These are phyloP conservation scores for Tamias sibiricus DNA, from an alignment of 2,113 vertebrate genomes.

Conservation along the genomic window DNA sequence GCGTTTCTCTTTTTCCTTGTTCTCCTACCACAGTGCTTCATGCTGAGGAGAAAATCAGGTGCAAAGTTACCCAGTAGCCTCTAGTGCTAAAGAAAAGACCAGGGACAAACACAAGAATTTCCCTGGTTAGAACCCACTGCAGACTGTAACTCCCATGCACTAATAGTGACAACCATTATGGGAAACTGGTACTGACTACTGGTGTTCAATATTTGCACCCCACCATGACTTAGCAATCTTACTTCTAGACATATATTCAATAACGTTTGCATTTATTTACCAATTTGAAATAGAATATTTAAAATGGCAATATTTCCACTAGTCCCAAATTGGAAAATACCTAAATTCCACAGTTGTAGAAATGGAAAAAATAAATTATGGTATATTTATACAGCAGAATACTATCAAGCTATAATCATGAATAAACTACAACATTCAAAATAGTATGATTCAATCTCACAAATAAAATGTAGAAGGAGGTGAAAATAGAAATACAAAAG, in stretches of 20 bases:
- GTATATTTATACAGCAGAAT: background rate
- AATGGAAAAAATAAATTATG: background rate
- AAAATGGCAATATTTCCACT: background rate
- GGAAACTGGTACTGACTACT: background rate
- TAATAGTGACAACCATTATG: background rate
- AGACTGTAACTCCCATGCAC: background rate
- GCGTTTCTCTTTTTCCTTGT: background rate
- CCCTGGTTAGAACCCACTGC: background rate
- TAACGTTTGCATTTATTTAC: background rate
- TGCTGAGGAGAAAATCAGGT: background rate
- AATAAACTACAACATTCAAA: background rate
- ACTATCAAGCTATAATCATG: background rate
- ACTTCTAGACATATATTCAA: background rate
- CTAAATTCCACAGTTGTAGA: background rate
- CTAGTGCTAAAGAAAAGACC: background rate
- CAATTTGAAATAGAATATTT: background rate
- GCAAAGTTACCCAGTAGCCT: background rate
- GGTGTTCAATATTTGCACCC: background rate
- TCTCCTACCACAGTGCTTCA: background rate
- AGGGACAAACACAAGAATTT: background rate
- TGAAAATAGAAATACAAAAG: background rate
- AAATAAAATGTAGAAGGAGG: background rate
- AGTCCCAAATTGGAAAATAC: background rate
- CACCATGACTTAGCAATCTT: background rate
- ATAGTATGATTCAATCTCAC: background rate